Evolutionary conservation across 2,888 invertebrate genomes (phyloP), one percentile per base, ranked within the genome.

Genomic region (Dicyrtoma fusca): DNA sequence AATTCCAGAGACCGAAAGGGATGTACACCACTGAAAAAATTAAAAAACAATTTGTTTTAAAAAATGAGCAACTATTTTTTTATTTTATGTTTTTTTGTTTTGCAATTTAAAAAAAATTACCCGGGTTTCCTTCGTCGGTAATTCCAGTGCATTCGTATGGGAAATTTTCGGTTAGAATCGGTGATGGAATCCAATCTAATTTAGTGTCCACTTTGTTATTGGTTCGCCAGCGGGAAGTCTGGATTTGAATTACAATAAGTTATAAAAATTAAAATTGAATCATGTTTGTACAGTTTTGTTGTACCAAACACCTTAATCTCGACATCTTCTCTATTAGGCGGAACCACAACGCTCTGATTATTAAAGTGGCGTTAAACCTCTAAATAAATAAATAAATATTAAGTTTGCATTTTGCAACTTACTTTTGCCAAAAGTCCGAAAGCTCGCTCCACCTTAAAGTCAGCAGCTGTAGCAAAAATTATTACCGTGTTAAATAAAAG

Each of bases 111-210:
- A 62, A 44, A 44, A 49, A 49, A 47, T 51, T 53, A 70, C 62
- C 63, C 1, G 70, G 70, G 23, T 49, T 62, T 44, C 70, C 70
- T 26, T 70, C 63, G 1, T 42, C 10, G 1, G 70, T 49, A 2
- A 11, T 17, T 1, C 70, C 70, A 13, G 63, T 70, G 42, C 47
- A 63, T 49, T 70, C 70, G 23, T 70, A 70, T 1, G 70, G 70
- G n/a, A 70, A 42, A 19, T 63, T 70, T 8, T 3, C 13, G 1
- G 63, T 49, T 4, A 70, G 34, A 5, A 17, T n/a, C 6, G 23
- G 42, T 11, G 63, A 44, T 34, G 70, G 70, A 17, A 5, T 25
- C 70, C 70, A 70, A 1, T 53, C 42, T n/a, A 70, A 42, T 44
- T 63, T n/a, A 44, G 23, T 26, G 17, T 70, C 70, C 0, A 53